Evolutionary conservation across 1,140 invertebrate species (phyloP), one percentile per base, ranked within the genome.

Genomic region (Maconellicoccus hirsutus): DNA sequence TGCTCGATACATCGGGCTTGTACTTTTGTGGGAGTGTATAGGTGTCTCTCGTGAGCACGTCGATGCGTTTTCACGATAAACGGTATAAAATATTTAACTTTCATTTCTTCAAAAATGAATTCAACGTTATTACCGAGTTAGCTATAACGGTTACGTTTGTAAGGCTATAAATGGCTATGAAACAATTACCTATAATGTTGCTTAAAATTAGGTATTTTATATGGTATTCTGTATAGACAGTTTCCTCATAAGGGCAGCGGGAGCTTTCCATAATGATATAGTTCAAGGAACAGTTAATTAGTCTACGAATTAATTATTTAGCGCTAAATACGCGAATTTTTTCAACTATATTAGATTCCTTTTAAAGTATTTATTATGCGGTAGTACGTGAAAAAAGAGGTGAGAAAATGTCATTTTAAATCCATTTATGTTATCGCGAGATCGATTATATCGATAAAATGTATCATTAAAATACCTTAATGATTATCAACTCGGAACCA

Each of bases 261-360:
- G n/a, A 52, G 42, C 29, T 52, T 52, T 52, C 42, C 42, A 52
- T 52, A 52, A 52, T 52, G 6, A 52, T 52, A 52, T 52, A 52
- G 42, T 52, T 52, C 42, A 52, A 52, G 42, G 42, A 52, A 52
- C 42, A 52, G 42, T 52, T 52, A 52, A 52, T 52, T 52, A 52
- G 42, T 52, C n/a, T 52, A 52, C n/a, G 42, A 52, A 52, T 52
- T 52, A 52, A 52, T 52, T 33, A 33, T 12, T 33, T 12, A 3
- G 42, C 3, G 42, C 3, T 52, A 19, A 52, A 19, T 3, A 19
- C 16, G 42, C 42, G 12, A 52, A 52, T 52, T 52, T 19, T 14
- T 19, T 14, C n/a, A 52, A 52, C 2, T 19, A 16, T 52, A 33
- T 6, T 33, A 16, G n/a, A 52, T 52, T 52, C 42, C 42, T 52